Evolutionary conservation across 2,888 invertebrate species (phyloP).

Genomic region (Allacma fusca): DNA sequence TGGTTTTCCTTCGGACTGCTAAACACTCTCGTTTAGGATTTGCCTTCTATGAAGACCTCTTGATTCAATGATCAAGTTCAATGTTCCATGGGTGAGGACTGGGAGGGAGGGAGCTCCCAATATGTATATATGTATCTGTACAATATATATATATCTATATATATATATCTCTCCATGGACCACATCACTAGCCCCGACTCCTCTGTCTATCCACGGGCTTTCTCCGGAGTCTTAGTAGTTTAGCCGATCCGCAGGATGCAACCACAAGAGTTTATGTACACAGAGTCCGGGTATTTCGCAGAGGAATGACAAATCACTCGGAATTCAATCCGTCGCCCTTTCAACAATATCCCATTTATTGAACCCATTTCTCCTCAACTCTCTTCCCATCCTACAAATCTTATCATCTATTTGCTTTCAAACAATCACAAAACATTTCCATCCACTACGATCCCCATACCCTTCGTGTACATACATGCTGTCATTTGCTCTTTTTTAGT

Average conservation of each 20-base stretch:
- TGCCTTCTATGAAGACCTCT: conserved; percentile 15
- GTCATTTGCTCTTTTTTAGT: neutral
- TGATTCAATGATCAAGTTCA: conserved; percentile 42
- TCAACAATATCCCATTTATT: conserved; percentile 43
- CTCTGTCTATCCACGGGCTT: neutral
- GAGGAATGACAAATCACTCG: conserved; percentile 32
- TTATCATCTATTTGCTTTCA: conserved; percentile 26
- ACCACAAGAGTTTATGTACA: conserved; percentile 22
- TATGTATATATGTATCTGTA: neutral
- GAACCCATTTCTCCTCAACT: conserved; percentile 8
- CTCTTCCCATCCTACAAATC: conserved; percentile 11
- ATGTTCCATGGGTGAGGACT: conserved; percentile 1
- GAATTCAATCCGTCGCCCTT: conserved; percentile 40
- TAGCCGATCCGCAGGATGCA: neutral
- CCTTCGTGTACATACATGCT: neutral
- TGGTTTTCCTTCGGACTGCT: neutral
- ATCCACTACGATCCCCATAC: neutral
- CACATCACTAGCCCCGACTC: no score
- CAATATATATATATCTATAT: no score
- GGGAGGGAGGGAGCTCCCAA: neutral
- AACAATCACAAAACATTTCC: conserved; percentile 22
- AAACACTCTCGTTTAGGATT: conserved; percentile 37
- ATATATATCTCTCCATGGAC: no score
- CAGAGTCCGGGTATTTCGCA: conserved; percentile 2
- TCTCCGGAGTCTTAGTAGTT: neutral